Base-by-base conservation (phyloP, 2,797 vertebrate species). In the Catharus ustulatus region DNA sequence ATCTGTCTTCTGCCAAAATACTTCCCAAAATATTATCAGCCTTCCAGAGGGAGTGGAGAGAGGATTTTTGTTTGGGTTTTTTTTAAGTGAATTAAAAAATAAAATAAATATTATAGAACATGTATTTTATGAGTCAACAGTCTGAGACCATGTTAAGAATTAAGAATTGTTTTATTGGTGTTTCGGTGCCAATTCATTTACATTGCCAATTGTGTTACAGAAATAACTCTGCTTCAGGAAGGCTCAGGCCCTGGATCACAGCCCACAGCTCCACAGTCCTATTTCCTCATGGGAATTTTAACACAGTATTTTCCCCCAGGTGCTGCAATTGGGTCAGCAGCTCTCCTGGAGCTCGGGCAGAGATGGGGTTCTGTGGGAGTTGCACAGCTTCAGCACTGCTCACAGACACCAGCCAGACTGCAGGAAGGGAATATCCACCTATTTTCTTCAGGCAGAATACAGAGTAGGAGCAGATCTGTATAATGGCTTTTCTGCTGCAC, bases 1-100 rank as follows among this genome's bases (percentile, higher is more conserved):
- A 51, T 24, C 30, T 27, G 54, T 83, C 73, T 79, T 95, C 77
- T 89, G 93, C 88, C 97, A 96, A 94, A 95, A 93, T 79, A 43
- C 42, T 90, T 93, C 63, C 79, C 48, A 54, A 91, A 90, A 36
- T 38, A 10, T 76, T 91, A 57, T 86, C 34, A 66, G 3, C 82
- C 59, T 91, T 82, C 58, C 15, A 58, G 26, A 7, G n/a, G 11
- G 15, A 76, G 32, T 43, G 30, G 8, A 10, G 10, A 87, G 27
- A 12, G 24, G n/a, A 86, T 32, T 43, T 73, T 43, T 49, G 11
- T 49, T 89, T 78, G 29, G 4, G 15, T 18, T 20, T 80, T 72
- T 76, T 18, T 13, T 12, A 90, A 92, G 26, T 16, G 7, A 90
- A 84, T 79, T 69, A 2, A 40, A 92, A 87, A 87, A 81, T 46